phyloP scores from a whole-genome alignment of 2,113 vertebrate species.

The Perca schrenkii region DNA sequence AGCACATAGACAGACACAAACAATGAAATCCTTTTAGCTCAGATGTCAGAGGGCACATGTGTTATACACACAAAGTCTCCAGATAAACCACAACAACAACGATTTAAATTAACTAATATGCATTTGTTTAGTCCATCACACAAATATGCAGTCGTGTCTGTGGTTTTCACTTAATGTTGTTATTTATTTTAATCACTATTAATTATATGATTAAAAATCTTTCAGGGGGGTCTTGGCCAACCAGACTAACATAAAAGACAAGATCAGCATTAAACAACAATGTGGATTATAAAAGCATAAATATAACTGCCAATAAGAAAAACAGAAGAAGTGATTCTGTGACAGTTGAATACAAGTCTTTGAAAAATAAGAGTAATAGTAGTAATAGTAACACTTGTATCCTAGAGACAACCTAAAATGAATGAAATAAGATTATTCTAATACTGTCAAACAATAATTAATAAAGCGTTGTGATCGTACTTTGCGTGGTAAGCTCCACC shows the following conservation, averaged over 20 bases:
- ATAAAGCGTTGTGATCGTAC: background rate
- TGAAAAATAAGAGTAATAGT: background rate
- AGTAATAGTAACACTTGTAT: background rate
- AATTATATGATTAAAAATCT: background rate
- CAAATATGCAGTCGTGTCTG: background rate
- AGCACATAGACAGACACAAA: slow-evolving; percentile 19
- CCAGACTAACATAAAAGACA: background rate
- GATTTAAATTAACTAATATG: background rate
- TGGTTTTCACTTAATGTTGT: background rate
- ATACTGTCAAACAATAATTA: background rate
- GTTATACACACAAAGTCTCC: slow-evolving; percentile 2
- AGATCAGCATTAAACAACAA: background rate
- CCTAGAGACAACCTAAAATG: background rate
- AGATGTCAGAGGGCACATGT: background rate
- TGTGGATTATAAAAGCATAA: background rate
- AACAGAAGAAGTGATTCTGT: background rate
- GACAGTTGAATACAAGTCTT: background rate
- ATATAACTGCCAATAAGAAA: background rate
- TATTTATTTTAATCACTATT: background rate
- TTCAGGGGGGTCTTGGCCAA: background rate
- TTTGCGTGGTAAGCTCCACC: background rate
- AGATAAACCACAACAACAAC: background rate
- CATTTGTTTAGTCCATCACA: background rate
- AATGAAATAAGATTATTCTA: background rate
- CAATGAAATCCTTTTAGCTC: background rate